Conservation (phyloP, 1,140 invertebrate genomes). For the Hypothenemus hampei region DNA sequence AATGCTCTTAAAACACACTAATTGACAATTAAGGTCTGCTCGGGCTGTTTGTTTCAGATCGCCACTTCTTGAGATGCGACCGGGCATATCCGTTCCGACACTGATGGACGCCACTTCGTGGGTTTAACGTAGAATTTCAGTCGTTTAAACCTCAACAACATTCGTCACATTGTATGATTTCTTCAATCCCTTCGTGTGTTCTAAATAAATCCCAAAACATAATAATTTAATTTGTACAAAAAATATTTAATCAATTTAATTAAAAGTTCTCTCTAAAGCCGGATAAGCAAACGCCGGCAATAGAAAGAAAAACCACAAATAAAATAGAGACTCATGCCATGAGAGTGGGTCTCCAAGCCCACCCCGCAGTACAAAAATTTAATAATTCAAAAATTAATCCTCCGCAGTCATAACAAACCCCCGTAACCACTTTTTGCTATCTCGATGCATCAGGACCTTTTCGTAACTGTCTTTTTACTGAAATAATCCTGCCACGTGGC, state of each 20-base stretch:
- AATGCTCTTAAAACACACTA: conserved; percentile 34
- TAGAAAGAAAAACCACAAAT: conserved; percentile 7
- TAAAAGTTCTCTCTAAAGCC: not conserved
- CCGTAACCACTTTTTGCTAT: conserved; percentile 41
- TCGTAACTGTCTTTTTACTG: conserved; percentile 35
- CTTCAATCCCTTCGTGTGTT: too few relatives aligned
- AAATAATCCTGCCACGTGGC: conserved; percentile 37
- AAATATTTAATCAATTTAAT: too few relatives aligned
- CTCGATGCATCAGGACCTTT: conserved; percentile 35
- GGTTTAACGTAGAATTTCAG: too few relatives aligned
- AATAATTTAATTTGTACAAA: too few relatives aligned
- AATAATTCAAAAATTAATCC: conserved; percentile 41
- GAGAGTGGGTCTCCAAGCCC: too few relatives aligned
- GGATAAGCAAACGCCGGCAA: not conserved
- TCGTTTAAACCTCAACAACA: not conserved
- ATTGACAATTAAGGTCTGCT: conserved; percentile 32
- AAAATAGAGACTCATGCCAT: conserved; percentile 1
- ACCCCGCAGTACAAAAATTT: conserved; percentile 32
- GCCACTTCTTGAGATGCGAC: conserved; percentile 14
- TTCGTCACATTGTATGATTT: not conserved
- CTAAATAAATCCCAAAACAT: too few relatives aligned
- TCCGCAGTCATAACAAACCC: conserved; percentile 39
- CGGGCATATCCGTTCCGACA: conserved; percentile 11
- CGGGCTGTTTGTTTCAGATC: conserved; percentile 19
- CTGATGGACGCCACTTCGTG: conserved; percentile 2